Base-by-base conservation (phyloP, 1,140 invertebrate species). In the Ganaspis sp. region DNA sequence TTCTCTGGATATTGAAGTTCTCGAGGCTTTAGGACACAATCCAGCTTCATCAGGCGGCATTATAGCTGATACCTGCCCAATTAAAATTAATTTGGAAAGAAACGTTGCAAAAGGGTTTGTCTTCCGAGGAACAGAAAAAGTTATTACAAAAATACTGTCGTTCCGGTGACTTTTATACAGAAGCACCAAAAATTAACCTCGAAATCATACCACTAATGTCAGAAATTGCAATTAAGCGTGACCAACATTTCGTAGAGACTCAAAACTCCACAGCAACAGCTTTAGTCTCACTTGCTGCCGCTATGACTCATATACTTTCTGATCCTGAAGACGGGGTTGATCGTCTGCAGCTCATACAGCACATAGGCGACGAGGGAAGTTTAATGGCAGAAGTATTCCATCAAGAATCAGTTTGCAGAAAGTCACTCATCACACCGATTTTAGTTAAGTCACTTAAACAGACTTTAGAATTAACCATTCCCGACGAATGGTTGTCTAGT, bases 181-280 rank as follows among this genome's bases (percentile, higher is more conserved):
- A 45, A 45, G 42, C 42, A 37, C 38, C 64, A 0, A 73, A 73
- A 19, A 4, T 72, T 11, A 38, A 45, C 49, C 37, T 23, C 17
- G 54, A 64, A 58, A 69, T 76, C 21, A 40, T 38, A 4, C 40
- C 75, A 1, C 38, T 69, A 6, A 72, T 79, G 69, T 40, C 78
- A 6, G 75, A 75, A 5, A 82, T 82, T 64, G 73, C 73, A 9
- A 77, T 45, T 8, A 80, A 83, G 69, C 53, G 79, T 38, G 81
- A 83, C 23, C 23, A 81, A 1, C 70, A 84, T 77, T 84, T 81
- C 21, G 9, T 71, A 0, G 26, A 72, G 5, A 82, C 77, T 0
- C 74, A 84, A 54, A 83, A 83, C 19, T 80, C 75, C 37, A 45
- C 79, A 0, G 83, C 76, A 4, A 74, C 79, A 69, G 75, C 73